A percentile compares a stretch with the other conserved stretches of the same genome.
Conservation (phyloP, 2,888 invertebrate species). For the Microlaimidae sp. region DNA sequence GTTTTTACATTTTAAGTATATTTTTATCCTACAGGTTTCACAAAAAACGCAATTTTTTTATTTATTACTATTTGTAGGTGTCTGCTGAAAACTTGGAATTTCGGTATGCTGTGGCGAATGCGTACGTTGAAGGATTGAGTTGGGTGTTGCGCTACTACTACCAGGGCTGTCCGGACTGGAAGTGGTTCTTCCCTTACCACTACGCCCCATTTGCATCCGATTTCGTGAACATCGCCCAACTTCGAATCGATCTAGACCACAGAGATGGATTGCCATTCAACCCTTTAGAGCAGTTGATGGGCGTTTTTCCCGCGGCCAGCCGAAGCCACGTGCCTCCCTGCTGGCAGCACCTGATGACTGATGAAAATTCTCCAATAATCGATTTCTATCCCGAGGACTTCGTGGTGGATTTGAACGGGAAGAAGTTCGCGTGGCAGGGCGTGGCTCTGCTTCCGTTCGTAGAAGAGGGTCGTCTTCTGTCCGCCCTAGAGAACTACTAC, state of each 20-base stretch:
- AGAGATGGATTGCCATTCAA: constrained; percentile 84
- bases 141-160: constrained; percentile 98
- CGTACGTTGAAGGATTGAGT: constrained; percentile 85
- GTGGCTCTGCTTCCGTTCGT: constrained; percentile 95
- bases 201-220: constrained; percentile 99
- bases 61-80: constrained; percentile 38
- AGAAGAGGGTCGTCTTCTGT: constrained; percentile 64
- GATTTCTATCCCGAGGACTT: constrained; percentile 98
- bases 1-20: too few species aligned
- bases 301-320: constrained; percentile 95
- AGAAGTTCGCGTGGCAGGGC: constrained; percentile 98
- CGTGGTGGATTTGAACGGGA: constrained; percentile 78
- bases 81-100: constrained; percentile 48
- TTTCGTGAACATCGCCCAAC: constrained; percentile 66
- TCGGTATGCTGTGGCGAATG: constrained; percentile 58
- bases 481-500: constrained; percentile 61
- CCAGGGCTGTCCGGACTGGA: constrained; percentile 97
- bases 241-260: constrained; percentile 62
- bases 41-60: too few species aligned
- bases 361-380: constrained; percentile 79
- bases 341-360: constrained; percentile 81
- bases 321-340: constrained; percentile 75
- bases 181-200: constrained; percentile 99
- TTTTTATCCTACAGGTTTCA: too few species aligned
- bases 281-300: constrained; percentile 95